Evolutionary conservation across 2,113 vertebrate genomes (phyloP).

Genomic region (Morone chrysops): DNA sequence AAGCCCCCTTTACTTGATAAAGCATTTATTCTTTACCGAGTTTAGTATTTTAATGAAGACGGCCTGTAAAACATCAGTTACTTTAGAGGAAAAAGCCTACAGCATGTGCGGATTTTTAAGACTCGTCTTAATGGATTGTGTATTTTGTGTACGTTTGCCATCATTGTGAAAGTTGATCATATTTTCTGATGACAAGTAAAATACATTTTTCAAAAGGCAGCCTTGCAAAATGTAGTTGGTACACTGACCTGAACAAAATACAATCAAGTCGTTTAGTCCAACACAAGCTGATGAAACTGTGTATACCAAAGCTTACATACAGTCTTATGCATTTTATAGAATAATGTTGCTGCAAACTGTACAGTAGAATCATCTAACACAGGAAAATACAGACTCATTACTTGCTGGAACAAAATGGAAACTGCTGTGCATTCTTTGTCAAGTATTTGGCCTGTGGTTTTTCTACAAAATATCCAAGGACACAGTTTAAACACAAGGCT

Average conservation of each 20-base stretch:
- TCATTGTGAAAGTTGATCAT: conserved; percentile 38
- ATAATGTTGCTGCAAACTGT: conserved; percentile 77
- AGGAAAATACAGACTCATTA: conserved; percentile 72
- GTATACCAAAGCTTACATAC: conserved; percentile 90
- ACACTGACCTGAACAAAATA: conserved; percentile 61
- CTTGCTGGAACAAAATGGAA: conserved; percentile 84
- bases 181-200: conserved; percentile 37
- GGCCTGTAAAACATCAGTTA: conserved; percentile 33
- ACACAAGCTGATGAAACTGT: conserved; percentile 70
- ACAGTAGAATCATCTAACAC: conserved; percentile 40
- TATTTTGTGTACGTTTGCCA: conserved; percentile 57
- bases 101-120: conserved; percentile 67
- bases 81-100: conserved; percentile 36
- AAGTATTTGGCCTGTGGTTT: conserved; percentile 77
- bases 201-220: conserved; percentile 40
- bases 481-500: conserved; percentile 79
- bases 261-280: conserved; percentile 47
- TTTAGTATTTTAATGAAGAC: conserved; percentile 61
- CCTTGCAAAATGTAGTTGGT: conserved; percentile 57
- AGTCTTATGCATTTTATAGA: conserved; percentile 89
- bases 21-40: conserved; percentile 70
- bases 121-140: conserved; percentile 61
- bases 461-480: conserved; percentile 52
- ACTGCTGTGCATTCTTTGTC: conserved; percentile 84
- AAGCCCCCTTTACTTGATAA: conserved; percentile 65